Base-by-base conservation (phyloP, 2,888 invertebrate species). In the Synergus gifuensis region DNA sequence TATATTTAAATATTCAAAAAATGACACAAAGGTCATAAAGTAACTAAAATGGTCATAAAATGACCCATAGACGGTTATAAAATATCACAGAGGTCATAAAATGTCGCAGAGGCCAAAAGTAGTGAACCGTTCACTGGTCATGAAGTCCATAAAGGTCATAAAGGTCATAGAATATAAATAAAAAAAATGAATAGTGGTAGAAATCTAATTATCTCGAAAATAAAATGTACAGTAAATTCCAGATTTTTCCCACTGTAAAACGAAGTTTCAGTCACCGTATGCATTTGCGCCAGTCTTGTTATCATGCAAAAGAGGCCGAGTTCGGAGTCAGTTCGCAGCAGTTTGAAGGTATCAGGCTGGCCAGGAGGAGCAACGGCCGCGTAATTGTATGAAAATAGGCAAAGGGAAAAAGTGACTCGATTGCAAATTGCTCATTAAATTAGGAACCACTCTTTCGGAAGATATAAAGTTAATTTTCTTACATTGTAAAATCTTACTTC, bases 361-460 rank as follows among this genome's bases (percentile, higher is more conserved):
- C 4, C 60, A 60, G 18, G 60, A 60, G 58, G 58, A 58, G 58
- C 18, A 58, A 58, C 58, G 58, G 58, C 58, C 58, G 58, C n/a
- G 18, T 18, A 58, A 58, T 58, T 18, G 18, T 58, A 18, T 58
- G 18, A 58, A 58, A 58, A 58, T n/a, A 18, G 18, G 58, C 58
- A 58, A 58, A 58, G 58, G 18, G 9, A 18, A 58, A 18, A 58
- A 58, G 58, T 3, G 9, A 58, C n/a, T 58, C 18, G 9, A 18
- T n/a, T 18, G 18, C 3, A 18, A n/a, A 18, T 58, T 58, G n/a
- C n/a, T 18, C 9, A 18, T 18, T 58, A 18, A 18, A 58, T 8
- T 3, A n/a, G 18, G 58, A 58, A 58, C 58, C 18, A 8, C 7
- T 58, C 1, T 16, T 14, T 16, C 12, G 0, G 4, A 54, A 54